Conservation (phyloP, 1,140 invertebrate genomes). For the Lysiphlebus fabarum region DNA sequence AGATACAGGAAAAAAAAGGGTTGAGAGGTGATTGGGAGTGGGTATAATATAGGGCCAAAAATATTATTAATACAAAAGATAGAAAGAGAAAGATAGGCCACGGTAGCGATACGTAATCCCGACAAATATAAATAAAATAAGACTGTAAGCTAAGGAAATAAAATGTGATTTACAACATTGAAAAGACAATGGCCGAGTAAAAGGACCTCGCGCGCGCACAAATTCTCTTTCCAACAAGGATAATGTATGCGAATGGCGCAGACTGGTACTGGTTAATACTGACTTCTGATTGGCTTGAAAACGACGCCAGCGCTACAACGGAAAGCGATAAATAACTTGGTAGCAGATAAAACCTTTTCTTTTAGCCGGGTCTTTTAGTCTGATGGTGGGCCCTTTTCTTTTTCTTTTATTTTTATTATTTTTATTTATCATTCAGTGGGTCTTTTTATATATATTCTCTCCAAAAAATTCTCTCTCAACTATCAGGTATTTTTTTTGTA, state of each 20-base stretch:
- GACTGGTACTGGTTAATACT: constrained; percentile 54
- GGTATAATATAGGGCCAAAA: constrained; percentile 7
- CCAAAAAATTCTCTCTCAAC: too few relatives aligned
- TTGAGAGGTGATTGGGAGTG: constrained; percentile 12
- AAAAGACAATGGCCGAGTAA: constrained; percentile 54
- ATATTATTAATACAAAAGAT: neutral
- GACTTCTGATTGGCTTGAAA: constrained; percentile 53
- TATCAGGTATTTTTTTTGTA: too few relatives aligned
- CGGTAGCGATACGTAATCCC: constrained; percentile 54
- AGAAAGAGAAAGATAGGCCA: constrained; percentile 32
- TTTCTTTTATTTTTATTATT: too few relatives aligned
- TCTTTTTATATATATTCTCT: too few relatives aligned
- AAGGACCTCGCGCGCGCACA: constrained; percentile 20
- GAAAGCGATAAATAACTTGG: constrained; percentile 56
- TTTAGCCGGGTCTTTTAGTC: constrained; percentile 40
- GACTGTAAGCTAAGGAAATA: constrained; percentile 55
- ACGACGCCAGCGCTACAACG: constrained; percentile 54
- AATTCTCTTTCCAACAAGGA: constrained; percentile 38
- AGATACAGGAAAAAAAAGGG: constrained; percentile 4
- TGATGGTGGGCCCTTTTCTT: constrained; percentile 14
- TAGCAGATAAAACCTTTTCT: constrained; percentile 56
- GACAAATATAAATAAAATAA: constrained; percentile 53
- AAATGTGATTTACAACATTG: constrained; percentile 56
- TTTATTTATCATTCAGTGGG: too few relatives aligned
- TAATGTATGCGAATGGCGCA: constrained; percentile 56